Conservation (phyloP, 1,140 invertebrate genomes). For the Saccostrea glomerata region DNA sequence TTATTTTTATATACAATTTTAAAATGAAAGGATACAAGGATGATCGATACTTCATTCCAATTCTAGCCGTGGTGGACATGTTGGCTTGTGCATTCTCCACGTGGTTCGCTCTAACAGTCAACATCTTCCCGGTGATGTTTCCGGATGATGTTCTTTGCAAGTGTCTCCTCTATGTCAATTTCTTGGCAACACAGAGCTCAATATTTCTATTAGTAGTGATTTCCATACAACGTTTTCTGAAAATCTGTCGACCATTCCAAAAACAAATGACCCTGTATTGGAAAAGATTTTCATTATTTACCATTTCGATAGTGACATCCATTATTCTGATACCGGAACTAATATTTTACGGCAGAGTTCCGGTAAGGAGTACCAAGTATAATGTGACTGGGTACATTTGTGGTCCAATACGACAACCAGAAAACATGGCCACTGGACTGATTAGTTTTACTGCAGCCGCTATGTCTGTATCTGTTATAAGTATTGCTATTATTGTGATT, state of each 20-base stretch:
- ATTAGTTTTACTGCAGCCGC: slow-evolving; percentile 25
- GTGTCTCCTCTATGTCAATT: slow-evolving; percentile 34
- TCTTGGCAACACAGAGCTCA: slow-evolving; percentile 27
- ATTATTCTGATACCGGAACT: slow-evolving; percentile 26
- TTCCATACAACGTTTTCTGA: slow-evolving; percentile 39
- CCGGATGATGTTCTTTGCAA: slow-evolving; percentile 34
- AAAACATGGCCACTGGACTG: slow-evolving; percentile 1
- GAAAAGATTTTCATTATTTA: slow-evolving; percentile 4
- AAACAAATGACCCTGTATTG: slow-evolving; percentile 39
- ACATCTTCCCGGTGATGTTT: slow-evolving; percentile 30
- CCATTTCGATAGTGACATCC: slow-evolving; percentile 11
- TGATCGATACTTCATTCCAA: slow-evolving; percentile 42
- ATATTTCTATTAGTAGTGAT: slow-evolving; percentile 38
- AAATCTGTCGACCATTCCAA: slow-evolving; percentile 43
- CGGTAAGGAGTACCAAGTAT: background rate
- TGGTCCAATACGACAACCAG: slow-evolving; percentile 28
- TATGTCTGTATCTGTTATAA: slow-evolving; percentile 29
- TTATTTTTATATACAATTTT: slow-evolving; percentile 41
- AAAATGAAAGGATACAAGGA: slow-evolving; percentile 37
- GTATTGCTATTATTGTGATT: slow-evolving; percentile 12
- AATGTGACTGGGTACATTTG: slow-evolving; percentile 42
- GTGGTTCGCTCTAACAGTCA: slow-evolving; percentile 30
- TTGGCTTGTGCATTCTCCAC: slow-evolving; percentile 31
- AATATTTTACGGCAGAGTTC: slow-evolving; percentile 39
- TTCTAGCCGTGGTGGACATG: slow-evolving; percentile 36